Conservation (phyloP, 2,797 vertebrate species). For the Sebastes trivittatus region DNA sequence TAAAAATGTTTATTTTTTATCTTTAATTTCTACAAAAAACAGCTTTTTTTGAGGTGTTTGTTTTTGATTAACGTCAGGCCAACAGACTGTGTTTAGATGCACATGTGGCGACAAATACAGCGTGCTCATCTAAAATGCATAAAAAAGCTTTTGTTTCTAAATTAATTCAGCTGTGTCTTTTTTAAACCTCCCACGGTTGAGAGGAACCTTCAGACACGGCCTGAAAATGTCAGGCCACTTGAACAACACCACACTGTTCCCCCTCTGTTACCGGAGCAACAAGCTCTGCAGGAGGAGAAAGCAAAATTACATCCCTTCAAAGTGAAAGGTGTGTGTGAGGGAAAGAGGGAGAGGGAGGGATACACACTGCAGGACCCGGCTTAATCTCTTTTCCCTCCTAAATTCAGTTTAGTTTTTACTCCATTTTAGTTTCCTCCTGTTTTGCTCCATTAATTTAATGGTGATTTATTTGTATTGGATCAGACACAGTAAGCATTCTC, state of each 20-base stretch:
- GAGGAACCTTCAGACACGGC: conserved; percentile 64
- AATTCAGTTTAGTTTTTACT: conserved; percentile 6
- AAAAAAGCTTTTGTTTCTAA: conserved; percentile 16
- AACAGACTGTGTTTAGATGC: not conserved
- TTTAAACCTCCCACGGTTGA: conserved; percentile 38
- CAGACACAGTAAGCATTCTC: conserved; percentile 3
- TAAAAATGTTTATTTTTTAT: not conserved
- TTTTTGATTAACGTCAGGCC: not conserved
- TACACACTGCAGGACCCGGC: not conserved
- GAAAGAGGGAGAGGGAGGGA: not conserved
- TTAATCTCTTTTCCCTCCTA: conserved; percentile 7
- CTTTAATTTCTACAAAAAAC: not conserved
- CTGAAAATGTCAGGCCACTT: conserved; percentile 74
- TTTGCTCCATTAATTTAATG: conserved; percentile 32
- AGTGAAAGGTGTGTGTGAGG: conserved; percentile 36
- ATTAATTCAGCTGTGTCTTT: conserved; percentile 31
- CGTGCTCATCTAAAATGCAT: conserved; percentile 1
- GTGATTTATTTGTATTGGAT: conserved; percentile 36
- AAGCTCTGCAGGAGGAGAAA: conserved; percentile 63
- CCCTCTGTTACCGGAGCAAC: conserved; percentile 76
- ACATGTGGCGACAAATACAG: not conserved
- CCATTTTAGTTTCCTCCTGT: conserved; percentile 10
- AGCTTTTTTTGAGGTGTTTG: not conserved
- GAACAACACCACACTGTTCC: conserved; percentile 62
- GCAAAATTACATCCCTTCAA: conserved; percentile 65